Evolutionary conservation across 2,113 vertebrate genomes (phyloP), one percentile per base, ranked within the genome.

Genomic region (Meriones unguiculatus): DNA sequence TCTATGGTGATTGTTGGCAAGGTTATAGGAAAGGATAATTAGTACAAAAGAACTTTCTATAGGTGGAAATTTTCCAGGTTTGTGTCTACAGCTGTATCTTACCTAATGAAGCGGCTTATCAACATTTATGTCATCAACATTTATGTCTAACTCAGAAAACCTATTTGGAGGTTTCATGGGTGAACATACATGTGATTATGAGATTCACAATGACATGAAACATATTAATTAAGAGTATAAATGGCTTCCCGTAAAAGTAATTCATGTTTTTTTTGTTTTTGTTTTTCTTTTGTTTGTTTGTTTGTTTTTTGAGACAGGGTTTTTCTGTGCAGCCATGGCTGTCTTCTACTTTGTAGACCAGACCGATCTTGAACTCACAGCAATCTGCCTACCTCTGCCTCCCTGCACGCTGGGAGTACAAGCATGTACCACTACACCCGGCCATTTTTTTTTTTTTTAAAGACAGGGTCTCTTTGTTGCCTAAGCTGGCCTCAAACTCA

Each of bases 141-240:
- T n/a, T 52, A 24, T 32, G 81, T 72, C n/a, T 92, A 62, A 92
- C 62, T 92, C 69, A 87, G 41, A 46, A 87, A 84, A 25, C 30
- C 64, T 38, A 62, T 67, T 41, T 64, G 17, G n/a, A 57, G 62
- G 35, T 95, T 95, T 94, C 30, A 77, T 52, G 28, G 62, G 75
- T 94, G 14, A 95, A 90, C 57, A 92, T 87, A 84, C 4, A 77
- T 67, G 46, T 72, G 54, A 92, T 12, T 30, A 30, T 87, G 69
- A 67, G 52, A 95, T 70, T 90, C 69, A 87, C 20, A 94, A 77
- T 67, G 24, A 59, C 38, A 89, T 77, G 54, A 75, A 73, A 76
- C 75, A 92, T 82, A 87, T 65, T 92, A 89, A 77, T 89, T 46
- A 95, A 96, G 41, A 91, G 38, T 38, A 15, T 92, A 70, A 90